Evolutionary conservation across 2,113 vertebrate genomes (phyloP).

Genomic region (Leptobrachium leishanense): DNA sequence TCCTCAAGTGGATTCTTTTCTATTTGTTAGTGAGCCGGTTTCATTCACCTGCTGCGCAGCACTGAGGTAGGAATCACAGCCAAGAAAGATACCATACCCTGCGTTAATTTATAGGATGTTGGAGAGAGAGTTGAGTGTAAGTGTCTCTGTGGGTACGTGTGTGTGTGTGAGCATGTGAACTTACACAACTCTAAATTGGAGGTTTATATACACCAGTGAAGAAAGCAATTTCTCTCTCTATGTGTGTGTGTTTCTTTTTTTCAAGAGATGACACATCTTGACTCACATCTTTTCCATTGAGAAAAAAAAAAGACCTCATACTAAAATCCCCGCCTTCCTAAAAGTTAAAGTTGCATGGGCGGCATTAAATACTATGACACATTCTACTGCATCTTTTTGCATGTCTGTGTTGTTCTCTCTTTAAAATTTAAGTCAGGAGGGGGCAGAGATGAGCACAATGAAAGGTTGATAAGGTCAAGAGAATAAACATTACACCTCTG

Average conservation of each 20-base stretch:
- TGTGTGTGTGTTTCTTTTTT: slow-evolving; percentile 39
- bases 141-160: slow-evolving; percentile 23
- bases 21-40: slow-evolving; percentile 21
- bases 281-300: slow-evolving; percentile 52
- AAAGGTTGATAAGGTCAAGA: slow-evolving; percentile 41
- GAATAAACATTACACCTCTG: neutral
- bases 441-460: neutral
- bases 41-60: slow-evolving; percentile 34
- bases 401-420: slow-evolving; percentile 31
- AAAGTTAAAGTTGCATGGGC: slow-evolving; percentile 49
- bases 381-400: slow-evolving; percentile 36
- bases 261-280: slow-evolving; percentile 52
- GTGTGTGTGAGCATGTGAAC: slow-evolving; percentile 37
- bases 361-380: slow-evolving; percentile 48
- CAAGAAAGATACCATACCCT: slow-evolving; percentile 19
- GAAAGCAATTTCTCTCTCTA: slow-evolving; percentile 28
- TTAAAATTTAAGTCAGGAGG: slow-evolving; percentile 40
- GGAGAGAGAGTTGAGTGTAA: slow-evolving; percentile 21
- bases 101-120: slow-evolving; percentile 12
- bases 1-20: neutral
- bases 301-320: slow-evolving; percentile 47
- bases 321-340: slow-evolving; percentile 42
- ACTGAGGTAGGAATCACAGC: slow-evolving; percentile 32
- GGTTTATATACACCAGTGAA: slow-evolving; percentile 47
- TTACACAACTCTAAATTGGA: slow-evolving; percentile 45